Conservation (phyloP, 2,797 vertebrate genomes). For the Mormyrops boulengeri region DNA sequence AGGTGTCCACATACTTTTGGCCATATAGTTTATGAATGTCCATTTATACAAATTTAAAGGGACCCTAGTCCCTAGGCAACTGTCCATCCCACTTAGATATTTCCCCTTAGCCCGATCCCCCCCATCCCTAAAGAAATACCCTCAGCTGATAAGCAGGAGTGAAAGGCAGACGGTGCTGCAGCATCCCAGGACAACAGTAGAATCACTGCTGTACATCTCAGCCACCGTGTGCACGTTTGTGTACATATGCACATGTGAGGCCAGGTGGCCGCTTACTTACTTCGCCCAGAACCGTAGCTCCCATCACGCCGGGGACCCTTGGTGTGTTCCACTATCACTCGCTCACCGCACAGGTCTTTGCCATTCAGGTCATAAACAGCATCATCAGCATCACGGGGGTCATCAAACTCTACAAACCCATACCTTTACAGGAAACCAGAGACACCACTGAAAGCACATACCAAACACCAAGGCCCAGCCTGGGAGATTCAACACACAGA, state of each 20-base stretch:
- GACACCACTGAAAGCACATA: neutral
- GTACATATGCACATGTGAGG: neutral
- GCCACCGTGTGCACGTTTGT: neutral
- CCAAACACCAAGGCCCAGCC: neutral
- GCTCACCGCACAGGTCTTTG: conserved; percentile 89
- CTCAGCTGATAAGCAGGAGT: neutral
- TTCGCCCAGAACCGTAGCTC: conserved; percentile 77
- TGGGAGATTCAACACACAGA: neutral
- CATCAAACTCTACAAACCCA: conserved; percentile 94
- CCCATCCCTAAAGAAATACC: neutral
- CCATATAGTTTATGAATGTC: neutral
- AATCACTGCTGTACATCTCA: neutral
- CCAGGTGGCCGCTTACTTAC: conserved; percentile 62
- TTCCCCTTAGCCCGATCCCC: neutral
- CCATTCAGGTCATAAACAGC: conserved; percentile 95
- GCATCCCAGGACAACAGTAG: conserved; percentile 53
- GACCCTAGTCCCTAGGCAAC: neutral
- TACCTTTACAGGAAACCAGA: conserved; percentile 59
- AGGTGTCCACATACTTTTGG: neutral
- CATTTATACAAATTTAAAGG: neutral
- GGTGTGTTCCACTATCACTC: conserved; percentile 94
- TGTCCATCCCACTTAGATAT: neutral
- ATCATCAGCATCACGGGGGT: conserved; percentile 90
- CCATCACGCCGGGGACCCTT: conserved; percentile 86
- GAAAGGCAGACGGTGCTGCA: conserved; percentile 40